Evolutionary conservation across 2,797 vertebrate species (phyloP), one percentile per base, ranked within the genome.

Genomic region (Diceros bicornis): DNA sequence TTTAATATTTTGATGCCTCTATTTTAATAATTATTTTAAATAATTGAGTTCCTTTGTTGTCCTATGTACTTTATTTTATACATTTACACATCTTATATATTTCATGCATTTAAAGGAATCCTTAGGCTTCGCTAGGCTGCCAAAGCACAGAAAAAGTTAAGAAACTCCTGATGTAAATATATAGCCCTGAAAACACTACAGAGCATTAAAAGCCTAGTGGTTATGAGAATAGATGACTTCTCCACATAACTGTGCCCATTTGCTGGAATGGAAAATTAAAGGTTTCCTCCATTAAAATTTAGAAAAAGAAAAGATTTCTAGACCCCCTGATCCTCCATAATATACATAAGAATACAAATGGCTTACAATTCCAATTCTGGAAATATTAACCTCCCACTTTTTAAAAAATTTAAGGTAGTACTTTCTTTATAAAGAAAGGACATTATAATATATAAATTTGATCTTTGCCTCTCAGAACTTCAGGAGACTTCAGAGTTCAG

Each of bases 1-100:
- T 47, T 93, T 90, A 81, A 87, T 88, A 62, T 86, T 93, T 82
- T 82, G 47, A 78, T 75, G 93, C 74, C 50, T 94, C 50, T 72
- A 21, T 68, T 81, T 69, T 61, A 21, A 41, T 64, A 84, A 90
- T 64, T 71, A 62, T 71, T 90, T 93, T 62, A 72, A 85, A 89
- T 71, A 81, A 81, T 13, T 87, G 72, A 34, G 29, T 77, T 90
- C 37, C 61, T 86, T 83, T 86, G 27, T 62, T 71, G 44, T 72
- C n/a, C 68, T 91, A 1, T 86, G 44, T 85, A 69, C 57, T 91
- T 92, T 75, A 47, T 91, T 87, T 75, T 71, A 47, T n/a, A 82
- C 20, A 57, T 32, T 79, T 95, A 44, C 0, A 55, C 12, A 69
- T 71, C 44, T 74, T 95, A 34, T 6, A 23, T 44, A 23, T 78